These are phyloP conservation scores for Lycaena phlaeas DNA, from an alignment of 2,888 invertebrate genomes.

Conservation along the genomic window DNA sequence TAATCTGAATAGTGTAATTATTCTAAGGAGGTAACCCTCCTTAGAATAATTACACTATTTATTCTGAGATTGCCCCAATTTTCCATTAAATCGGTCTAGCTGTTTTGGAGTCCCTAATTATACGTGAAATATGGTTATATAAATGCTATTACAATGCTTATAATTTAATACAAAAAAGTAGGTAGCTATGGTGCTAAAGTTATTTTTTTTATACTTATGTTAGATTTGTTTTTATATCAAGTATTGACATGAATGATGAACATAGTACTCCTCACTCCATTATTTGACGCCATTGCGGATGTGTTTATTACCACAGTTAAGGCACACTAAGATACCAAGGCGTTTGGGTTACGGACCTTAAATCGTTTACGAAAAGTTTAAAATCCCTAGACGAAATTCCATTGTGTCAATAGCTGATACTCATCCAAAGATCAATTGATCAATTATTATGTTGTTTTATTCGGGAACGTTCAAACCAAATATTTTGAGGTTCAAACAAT, in stretches of 20 bases:
- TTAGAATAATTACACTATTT: too few relatives aligned
- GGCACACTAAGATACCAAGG: conserved; percentile 2
- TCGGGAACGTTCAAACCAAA: neutral
- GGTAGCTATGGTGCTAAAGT: too few relatives aligned
- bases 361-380: conserved; percentile 4
- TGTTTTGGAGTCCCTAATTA: too few relatives aligned
- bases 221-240: too few relatives aligned
- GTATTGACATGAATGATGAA: conserved; percentile 1
- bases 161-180: too few relatives aligned
- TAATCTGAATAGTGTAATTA: too few relatives aligned
- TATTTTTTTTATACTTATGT: too few relatives aligned
- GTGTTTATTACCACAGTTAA: conserved; percentile 3
- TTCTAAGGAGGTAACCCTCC: too few relatives aligned
- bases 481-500: neutral
- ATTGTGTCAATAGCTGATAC: neutral
- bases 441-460: neutral
- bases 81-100: too few relatives aligned
- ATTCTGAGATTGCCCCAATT: too few relatives aligned
- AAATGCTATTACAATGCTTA: too few relatives aligned
- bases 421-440: neutral
- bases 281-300: conserved; percentile 4
- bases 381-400: neutral
- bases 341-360: neutral
- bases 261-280: neutral
- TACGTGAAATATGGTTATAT: too few relatives aligned